Conservation (phyloP, 2,113 vertebrate species). For the Climacteris rufus region DNA sequence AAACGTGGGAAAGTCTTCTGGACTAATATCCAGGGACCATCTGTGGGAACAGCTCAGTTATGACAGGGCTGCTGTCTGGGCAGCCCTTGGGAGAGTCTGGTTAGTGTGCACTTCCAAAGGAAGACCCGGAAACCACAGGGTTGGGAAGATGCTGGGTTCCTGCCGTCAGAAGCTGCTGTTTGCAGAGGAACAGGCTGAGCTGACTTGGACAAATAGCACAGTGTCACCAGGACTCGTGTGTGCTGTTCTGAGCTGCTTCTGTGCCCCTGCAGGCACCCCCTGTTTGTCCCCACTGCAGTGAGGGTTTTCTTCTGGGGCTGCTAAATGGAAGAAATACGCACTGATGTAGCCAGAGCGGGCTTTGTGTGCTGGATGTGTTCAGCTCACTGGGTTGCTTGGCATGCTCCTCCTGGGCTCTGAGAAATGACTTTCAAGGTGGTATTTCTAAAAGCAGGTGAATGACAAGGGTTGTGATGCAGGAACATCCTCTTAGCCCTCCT, state of each 20-base stretch:
- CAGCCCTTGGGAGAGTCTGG: neutral
- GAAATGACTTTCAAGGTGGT: neutral
- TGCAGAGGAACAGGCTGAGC: neutral
- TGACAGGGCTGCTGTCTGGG: neutral
- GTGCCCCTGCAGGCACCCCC: neutral
- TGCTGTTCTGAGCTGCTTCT: neutral
- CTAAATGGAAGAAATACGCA: rapidly evolving
- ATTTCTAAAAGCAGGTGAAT: neutral
- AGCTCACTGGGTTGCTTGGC: neutral
- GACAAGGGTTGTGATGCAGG: neutral
- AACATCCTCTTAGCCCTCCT: neutral
- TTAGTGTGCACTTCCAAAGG: neutral
- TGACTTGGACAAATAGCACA: neutral
- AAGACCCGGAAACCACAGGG: neutral
- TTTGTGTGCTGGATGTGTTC: neutral
- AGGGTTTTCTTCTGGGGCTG: neutral
- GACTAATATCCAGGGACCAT: neutral
- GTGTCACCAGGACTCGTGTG: rapidly evolving
- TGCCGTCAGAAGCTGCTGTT: neutral
- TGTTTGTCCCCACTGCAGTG: neutral
- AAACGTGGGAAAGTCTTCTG: conserved; percentile 44
- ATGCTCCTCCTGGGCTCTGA: rapidly evolving
- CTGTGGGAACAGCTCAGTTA: neutral
- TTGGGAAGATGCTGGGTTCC: neutral
- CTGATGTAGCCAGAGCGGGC: neutral